A percentile compares a stretch with the other conserved stretches of the same genome.
These are phyloP conservation scores for Cariama cristata DNA, from an alignment of 2,113 vertebrate genomes.

Conservation along the genomic window DNA sequence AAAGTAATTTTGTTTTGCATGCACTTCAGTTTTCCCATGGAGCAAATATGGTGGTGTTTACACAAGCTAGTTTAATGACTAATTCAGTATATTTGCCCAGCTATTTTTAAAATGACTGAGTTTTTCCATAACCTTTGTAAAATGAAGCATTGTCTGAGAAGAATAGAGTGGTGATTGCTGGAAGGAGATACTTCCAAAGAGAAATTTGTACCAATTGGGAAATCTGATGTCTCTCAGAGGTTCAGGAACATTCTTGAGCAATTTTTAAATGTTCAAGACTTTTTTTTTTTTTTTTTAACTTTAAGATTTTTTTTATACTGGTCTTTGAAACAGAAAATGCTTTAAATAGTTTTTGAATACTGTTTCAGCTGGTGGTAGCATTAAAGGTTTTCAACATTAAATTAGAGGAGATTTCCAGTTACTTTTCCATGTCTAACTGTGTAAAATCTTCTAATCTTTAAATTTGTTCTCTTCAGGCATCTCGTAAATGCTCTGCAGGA, in stretches of 20 bases:
- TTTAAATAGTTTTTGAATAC: background rate
- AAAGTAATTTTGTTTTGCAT: background rate
- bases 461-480: background rate
- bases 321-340: background rate
- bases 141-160: background rate
- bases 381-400: background rate
- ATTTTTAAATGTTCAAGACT: background rate
- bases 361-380: background rate
- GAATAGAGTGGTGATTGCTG: background rate
- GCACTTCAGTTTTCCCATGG: background rate
- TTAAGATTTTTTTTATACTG: background rate
- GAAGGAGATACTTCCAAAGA: background rate
- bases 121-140: background rate
- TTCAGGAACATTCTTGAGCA: background rate
- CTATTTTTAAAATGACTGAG: background rate
- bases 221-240: background rate
- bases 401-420: background rate
- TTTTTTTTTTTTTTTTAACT: background rate
- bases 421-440: background rate
- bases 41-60: background rate
- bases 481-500: background rate
- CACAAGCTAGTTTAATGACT: background rate
- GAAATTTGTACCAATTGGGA: background rate
- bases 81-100: background rate
- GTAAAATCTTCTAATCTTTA: background rate